Evolutionary conservation across 2,888 invertebrate genomes (phyloP).

Genomic region (Ormyrus labotus): DNA sequence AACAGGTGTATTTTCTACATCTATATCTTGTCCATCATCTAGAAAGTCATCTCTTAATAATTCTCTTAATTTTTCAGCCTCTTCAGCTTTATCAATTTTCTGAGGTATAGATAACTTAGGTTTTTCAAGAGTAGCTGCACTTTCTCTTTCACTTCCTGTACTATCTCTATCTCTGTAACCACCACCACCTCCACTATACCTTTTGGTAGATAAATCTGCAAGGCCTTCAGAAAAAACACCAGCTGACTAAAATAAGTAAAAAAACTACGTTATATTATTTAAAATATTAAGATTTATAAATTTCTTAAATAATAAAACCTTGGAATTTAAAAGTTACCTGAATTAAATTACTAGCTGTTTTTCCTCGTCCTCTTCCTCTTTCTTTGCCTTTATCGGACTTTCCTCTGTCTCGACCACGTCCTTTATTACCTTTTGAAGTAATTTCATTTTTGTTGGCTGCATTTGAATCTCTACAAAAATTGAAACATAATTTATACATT

Average conservation of each 20-base stretch:
- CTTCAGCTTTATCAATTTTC: constrained; percentile 68
- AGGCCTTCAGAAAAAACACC: constrained; percentile 73
- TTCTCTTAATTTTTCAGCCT: constrained; percentile 69
- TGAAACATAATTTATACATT: constrained; percentile 5
- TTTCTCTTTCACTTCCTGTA: constrained; percentile 56
- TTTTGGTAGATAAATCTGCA: constrained; percentile 60
- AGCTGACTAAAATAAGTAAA: constrained; percentile 63
- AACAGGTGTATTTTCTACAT: constrained; percentile 67
- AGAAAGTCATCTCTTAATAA: constrained; percentile 74
- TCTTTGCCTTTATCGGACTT: constrained; percentile 54
- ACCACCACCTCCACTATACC: constrained; percentile 50
- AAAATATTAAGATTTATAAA: constrained; percentile 21
- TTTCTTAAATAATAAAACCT: constrained; percentile 31
- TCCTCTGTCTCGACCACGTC: constrained; percentile 62
- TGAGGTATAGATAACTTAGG: constrained; percentile 68
- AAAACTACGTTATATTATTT: neutral
- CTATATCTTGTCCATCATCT: constrained; percentile 66
- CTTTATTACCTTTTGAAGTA: constrained; percentile 56
- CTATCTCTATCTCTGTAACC: constrained; percentile 51
- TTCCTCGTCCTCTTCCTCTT: constrained; percentile 64
- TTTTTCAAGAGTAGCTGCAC: constrained; percentile 62
- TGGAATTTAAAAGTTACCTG: constrained; percentile 62
- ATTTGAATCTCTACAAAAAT: constrained; percentile 55
- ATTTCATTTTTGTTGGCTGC: constrained; percentile 59
- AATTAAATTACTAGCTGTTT: constrained; percentile 63